Evolutionary conservation across 2,888 invertebrate genomes (phyloP).

Genomic region (Thysanoteuthis rhombus): DNA sequence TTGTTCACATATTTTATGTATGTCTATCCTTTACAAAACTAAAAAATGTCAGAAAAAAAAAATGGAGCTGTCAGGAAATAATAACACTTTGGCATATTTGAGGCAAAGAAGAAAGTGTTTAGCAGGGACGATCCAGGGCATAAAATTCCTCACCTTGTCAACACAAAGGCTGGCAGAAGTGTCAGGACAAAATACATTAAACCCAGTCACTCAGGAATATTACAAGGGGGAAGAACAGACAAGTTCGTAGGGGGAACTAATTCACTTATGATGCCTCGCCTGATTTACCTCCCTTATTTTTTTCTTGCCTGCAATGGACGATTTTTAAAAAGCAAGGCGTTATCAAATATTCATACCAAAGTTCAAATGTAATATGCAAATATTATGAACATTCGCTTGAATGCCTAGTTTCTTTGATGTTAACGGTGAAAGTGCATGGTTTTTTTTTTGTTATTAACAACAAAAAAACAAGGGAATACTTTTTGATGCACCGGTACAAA

Average conservation of each 20-base stretch:
- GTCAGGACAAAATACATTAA: constrained; percentile 12
- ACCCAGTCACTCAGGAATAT: neutral
- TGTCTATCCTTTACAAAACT: neutral
- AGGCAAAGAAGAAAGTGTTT: neutral
- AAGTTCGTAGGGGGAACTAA: neutral
- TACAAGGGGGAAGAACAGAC: neutral
- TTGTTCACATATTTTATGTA: neutral
- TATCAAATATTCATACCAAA: constrained; percentile 16
- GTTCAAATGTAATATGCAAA: neutral
- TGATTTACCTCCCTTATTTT: neutral
- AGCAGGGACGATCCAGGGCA: neutral
- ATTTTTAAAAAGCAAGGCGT: neutral
- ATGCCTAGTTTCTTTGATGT: neutral
- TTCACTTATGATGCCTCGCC: neutral
- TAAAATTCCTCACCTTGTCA: neutral
- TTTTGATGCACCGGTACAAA: neutral
- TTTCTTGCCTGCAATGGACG: neutral
- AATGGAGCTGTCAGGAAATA: neutral
- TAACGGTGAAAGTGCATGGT: neutral
- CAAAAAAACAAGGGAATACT: neutral
- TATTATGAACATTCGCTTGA: neutral
- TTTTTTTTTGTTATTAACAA: too few species aligned
- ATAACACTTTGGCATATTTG: neutral
- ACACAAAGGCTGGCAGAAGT: constrained; percentile 12
- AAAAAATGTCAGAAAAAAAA: neutral